Percentiles rank a stretch among this genome's conserved stretches.
Conservation (phyloP, 2,113 vertebrate genomes). For the Falco punctatus region DNA sequence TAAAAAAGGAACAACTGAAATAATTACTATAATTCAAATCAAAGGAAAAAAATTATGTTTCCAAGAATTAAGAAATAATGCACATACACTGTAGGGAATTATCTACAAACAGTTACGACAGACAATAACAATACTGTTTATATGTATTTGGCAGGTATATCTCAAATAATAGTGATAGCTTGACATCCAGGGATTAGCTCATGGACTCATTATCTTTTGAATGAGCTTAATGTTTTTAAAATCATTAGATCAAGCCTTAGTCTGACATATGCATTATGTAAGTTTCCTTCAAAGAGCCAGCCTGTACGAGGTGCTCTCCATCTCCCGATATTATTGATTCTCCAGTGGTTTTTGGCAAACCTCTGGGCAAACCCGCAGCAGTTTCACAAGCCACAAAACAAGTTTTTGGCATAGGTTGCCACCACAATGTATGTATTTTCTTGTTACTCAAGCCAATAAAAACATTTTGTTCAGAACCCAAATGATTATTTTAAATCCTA, state of each 20-base stretch:
- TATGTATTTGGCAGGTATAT: neutral
- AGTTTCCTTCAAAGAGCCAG: neutral
- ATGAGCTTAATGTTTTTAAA: neutral
- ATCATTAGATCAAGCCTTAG: neutral
- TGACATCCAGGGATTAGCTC: neutral
- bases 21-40: neutral
- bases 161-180: neutral
- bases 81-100: neutral
- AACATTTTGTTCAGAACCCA: neutral
- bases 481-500: neutral
- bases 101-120: neutral
- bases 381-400: neutral
- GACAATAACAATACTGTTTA: neutral
- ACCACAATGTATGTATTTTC: neutral
- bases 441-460: neutral
- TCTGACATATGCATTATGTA: neutral
- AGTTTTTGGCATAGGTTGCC: neutral
- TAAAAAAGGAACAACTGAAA: neutral
- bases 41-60: neutral
- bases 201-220: neutral
- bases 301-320: neutral
- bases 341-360: neutral
- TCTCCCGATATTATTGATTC: neutral
- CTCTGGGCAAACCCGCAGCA: neutral
- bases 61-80: constrained; percentile 2